Conservation (phyloP, 2,888 invertebrate genomes). For the Eristalinus aeneus region DNA sequence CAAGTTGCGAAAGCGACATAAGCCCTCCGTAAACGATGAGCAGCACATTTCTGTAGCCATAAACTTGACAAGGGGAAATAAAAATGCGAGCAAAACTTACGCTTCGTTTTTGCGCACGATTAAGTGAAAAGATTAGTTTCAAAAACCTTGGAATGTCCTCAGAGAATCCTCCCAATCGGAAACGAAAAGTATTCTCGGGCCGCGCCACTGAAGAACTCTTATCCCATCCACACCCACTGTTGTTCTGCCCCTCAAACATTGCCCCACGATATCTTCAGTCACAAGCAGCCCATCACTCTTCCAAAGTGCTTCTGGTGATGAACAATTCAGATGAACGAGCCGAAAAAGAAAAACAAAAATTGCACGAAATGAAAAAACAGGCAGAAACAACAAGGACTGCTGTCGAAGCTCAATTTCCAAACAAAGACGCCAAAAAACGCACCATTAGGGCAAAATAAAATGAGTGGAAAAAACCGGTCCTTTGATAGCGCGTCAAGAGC, state of each 20-base stretch:
- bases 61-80: background rate
- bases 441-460: background rate
- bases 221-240: background rate
- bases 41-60: background rate
- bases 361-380: background rate
- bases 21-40: background rate
- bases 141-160: background rate
- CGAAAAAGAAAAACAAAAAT: too few relatives aligned
- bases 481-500: background rate
- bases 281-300: background rate
- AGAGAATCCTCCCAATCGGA: background rate
- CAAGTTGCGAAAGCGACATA: background rate
- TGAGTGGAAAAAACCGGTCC: background rate
- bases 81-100: background rate
- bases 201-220: background rate
- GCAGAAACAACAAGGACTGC: background rate
- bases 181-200: background rate
- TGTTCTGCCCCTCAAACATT: background rate
- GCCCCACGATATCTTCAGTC: background rate
- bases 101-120: background rate
- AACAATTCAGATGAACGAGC: background rate
- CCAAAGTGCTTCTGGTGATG: background rate
- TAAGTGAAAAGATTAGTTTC: background rate
- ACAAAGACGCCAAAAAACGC: background rate
- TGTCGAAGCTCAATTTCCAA: background rate